Evolutionary conservation across 2,888 invertebrate genomes (phyloP).

Genomic region (Philereme vetulata): DNA sequence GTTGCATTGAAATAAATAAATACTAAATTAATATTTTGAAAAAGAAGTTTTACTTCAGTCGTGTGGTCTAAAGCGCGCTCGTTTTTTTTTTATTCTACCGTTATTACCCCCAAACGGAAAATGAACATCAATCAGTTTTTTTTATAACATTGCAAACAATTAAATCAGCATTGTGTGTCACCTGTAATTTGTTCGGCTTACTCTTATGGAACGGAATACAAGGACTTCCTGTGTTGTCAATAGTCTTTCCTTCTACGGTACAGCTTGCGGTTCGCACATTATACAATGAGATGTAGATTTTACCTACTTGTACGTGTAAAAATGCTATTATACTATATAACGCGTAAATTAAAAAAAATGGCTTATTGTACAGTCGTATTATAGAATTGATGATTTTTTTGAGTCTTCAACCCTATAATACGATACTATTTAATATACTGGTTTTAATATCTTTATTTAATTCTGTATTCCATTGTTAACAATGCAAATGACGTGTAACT

Average conservation of each 20-base stretch:
- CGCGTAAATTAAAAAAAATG: too few species aligned
- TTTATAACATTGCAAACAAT: constrained; percentile 30
- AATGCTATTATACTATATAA: not conserved
- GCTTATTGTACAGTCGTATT: too few species aligned
- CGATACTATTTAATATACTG: too few species aligned
- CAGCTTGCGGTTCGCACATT: constrained; percentile 40
- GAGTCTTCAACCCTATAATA: too few species aligned
- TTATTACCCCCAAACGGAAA: constrained; percentile 21
- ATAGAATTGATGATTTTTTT: too few species aligned
- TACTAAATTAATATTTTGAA: too few species aligned
- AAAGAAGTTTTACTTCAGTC: too few species aligned
- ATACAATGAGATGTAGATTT: constrained; percentile 26
- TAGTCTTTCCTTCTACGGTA: constrained; percentile 50
- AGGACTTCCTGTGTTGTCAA: constrained; percentile 57
- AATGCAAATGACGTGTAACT: too few species aligned
- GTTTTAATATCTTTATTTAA: too few species aligned
- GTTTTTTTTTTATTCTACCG: not conserved
- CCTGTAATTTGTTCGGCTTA: constrained; percentile 43
- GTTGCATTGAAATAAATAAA: too few species aligned
- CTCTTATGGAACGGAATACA: constrained; percentile 50
- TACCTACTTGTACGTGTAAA: constrained; percentile 4
- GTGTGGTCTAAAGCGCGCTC: too few species aligned
- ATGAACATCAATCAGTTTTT: constrained; percentile 30
- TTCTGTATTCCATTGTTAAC: too few species aligned
- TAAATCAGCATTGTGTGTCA: constrained; percentile 44